Base-by-base conservation (phyloP, 2,113 vertebrate genomes). In the Sylvilagus bachmani region DNA sequence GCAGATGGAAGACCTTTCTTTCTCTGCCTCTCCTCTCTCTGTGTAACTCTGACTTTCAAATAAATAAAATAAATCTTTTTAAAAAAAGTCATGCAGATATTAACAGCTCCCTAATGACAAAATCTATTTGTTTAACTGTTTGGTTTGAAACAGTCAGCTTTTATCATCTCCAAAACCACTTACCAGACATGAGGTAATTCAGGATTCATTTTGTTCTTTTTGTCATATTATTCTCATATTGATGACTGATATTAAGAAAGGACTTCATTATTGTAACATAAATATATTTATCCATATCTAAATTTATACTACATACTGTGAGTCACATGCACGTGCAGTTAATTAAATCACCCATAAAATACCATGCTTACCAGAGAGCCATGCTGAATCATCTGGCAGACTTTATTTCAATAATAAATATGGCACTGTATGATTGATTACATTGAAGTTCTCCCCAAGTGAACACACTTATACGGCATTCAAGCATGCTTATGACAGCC, bases 391-490 rank as follows among this genome's bases (percentile, higher is more conserved):
- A 96, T 21, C 53, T 33, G 33, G 44, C 66, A 71, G 66, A 78
- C 90, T 92, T 92, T 96, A 73, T 86, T 91, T 89, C 71, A 77
- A 78, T 66, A 83, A 53, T 74, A 92, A 73, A 33, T 75, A 12
- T 21, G 61, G 73, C 31, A 82, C 11, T 95, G 16, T 49, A 79
- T 94, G 92, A 96, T 92, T 94, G 92, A 96, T 92, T 95, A 92
- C 85, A 86, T 64, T 87, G 19, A 90, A 91, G 90, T 91, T 87
- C 33, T 96, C 74, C 95, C 49, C 62, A 86, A 95, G n/a, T 90
- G 25, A 97, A 97, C 73, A 78, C 87, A 86, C 70, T 96, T 38
- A 79, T 61, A 69, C 0, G 13, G n/a, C 38, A 93, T 53, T 71
- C 87, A 69, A 86, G 44, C 36, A 71, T 92, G 12, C 6, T 84